Percentiles rank a stretch among this genome's conserved stretches.
Evolutionary conservation across 2,113 vertebrate species (phyloP).

Genomic region (Mirounga angustirostris): DNA sequence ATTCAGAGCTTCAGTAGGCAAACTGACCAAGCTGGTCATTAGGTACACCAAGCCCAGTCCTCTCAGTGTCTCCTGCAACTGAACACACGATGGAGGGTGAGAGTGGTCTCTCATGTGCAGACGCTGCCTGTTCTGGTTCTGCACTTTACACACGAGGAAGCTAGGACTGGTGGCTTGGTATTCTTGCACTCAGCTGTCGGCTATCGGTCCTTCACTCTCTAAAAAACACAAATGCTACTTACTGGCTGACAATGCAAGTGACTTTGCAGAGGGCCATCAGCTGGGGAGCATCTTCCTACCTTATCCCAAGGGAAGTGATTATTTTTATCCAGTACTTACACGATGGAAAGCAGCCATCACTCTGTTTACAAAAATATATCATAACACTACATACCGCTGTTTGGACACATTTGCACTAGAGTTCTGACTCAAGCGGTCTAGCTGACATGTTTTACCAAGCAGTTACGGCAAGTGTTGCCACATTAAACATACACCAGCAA

Average conservation of each 20-base stretch:
- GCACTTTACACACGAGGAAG: neutral
- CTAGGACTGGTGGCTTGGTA: neutral
- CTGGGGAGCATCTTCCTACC: slow-evolving; percentile 70
- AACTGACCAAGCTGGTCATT: neutral
- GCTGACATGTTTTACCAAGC: slow-evolving; percentile 86
- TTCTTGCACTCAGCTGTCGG: neutral
- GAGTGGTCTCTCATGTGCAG: neutral
- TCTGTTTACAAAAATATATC: slow-evolving; percentile 87
- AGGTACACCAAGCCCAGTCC: neutral
- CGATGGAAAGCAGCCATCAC: slow-evolving; percentile 84
- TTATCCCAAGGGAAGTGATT: slow-evolving; percentile 68
- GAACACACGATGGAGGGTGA: neutral
- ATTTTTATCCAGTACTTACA: slow-evolving; percentile 80
- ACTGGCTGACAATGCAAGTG: neutral
- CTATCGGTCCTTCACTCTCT: neutral
- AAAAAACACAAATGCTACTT: neutral
- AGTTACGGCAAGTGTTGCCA: slow-evolving; percentile 84
- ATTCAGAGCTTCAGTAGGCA: neutral
- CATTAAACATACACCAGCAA: slow-evolving; percentile 86
- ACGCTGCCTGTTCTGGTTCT: neutral
- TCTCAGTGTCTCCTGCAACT: neutral
- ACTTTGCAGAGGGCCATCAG: slow-evolving; percentile 66
- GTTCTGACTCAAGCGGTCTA: slow-evolving; percentile 77
- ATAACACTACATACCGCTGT: slow-evolving; percentile 76
- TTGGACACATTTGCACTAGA: slow-evolving; percentile 84